Evolutionary conservation across 2,888 invertebrate genomes (phyloP).

Genomic region (Drosophila fungiperda): DNA sequence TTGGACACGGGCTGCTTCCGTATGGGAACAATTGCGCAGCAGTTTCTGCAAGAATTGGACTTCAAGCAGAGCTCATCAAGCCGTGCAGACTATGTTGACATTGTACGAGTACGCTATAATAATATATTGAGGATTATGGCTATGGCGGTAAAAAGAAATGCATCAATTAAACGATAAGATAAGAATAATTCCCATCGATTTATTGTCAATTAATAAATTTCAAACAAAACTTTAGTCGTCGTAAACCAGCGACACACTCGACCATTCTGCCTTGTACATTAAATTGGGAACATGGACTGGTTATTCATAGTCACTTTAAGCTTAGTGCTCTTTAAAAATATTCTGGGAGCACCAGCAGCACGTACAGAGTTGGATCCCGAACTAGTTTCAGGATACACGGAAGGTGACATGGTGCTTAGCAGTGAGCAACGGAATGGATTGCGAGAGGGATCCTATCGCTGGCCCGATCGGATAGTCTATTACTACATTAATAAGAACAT

Average conservation of each 20-base stretch:
- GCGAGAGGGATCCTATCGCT: constrained; percentile 86
- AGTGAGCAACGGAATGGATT: constrained; percentile 87
- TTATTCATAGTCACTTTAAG: not conserved
- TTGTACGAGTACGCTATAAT: constrained; percentile 82
- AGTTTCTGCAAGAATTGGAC: constrained; percentile 91
- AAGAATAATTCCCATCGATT: constrained; percentile 61
- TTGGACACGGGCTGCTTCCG: constrained; percentile 82
- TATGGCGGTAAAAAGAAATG: too few species aligned
- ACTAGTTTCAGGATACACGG: constrained; percentile 89
- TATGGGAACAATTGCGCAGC: constrained; percentile 89
- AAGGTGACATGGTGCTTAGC: constrained; percentile 90
- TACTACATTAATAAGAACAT: constrained; percentile 84
- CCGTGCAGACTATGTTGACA: constrained; percentile 84
- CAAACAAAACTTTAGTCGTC: not conserved
- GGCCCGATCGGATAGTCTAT: constrained; percentile 89
- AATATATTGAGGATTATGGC: too few species aligned
- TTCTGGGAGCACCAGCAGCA: constrained; percentile 30
- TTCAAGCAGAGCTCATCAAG: constrained; percentile 90
- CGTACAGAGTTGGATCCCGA: constrained; percentile 87
- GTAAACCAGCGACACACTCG: not conserved
- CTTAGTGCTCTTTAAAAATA: not conserved
- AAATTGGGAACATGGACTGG: constrained; percentile 29
- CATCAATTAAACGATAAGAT: too few species aligned
- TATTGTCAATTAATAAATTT: not conserved
- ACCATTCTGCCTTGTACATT: not conserved